Evolutionary conservation across 2,113 vertebrate genomes (phyloP).

Genomic region (Corythornis vintsioides): DNA sequence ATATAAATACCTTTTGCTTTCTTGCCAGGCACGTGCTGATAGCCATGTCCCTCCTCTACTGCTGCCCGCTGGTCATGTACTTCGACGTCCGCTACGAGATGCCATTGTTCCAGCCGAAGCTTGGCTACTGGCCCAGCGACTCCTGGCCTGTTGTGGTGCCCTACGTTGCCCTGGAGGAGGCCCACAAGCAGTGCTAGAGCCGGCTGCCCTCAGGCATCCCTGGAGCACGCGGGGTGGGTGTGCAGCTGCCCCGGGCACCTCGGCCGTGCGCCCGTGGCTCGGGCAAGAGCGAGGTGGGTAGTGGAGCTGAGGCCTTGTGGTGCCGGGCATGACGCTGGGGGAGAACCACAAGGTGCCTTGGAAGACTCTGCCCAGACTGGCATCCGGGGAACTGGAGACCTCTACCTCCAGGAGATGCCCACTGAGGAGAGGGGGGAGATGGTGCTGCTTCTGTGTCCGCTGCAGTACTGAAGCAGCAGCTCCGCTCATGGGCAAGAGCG

Average conservation of each 20-base stretch:
- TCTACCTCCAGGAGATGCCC: not conserved
- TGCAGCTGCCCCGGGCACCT: not conserved
- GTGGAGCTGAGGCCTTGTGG: not conserved
- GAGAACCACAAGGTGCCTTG: not conserved
- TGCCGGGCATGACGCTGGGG: not conserved
- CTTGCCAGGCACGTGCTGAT: slow-evolving; percentile 90
- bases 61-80: slow-evolving; percentile 81
- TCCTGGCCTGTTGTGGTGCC: slow-evolving; percentile 83
- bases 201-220: not conserved
- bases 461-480: not conserved
- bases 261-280: fast-evolving
- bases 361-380: not conserved
- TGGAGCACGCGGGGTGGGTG: fast-evolving
- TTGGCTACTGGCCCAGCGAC: slow-evolving; percentile 89
- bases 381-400: not conserved
- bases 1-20: not conserved
- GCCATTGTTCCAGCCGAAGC: slow-evolving; percentile 78
- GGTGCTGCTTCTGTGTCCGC: not conserved
- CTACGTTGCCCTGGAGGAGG: slow-evolving; percentile 74
- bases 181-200: slow-evolving; percentile 78
- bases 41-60: slow-evolving; percentile 84
- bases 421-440: not conserved
- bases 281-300: not conserved
- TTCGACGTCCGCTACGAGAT: slow-evolving; percentile 83
- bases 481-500: not conserved